Base-by-base conservation (phyloP, 2,113 vertebrate genomes). In the Ancistrus triradiatus region DNA sequence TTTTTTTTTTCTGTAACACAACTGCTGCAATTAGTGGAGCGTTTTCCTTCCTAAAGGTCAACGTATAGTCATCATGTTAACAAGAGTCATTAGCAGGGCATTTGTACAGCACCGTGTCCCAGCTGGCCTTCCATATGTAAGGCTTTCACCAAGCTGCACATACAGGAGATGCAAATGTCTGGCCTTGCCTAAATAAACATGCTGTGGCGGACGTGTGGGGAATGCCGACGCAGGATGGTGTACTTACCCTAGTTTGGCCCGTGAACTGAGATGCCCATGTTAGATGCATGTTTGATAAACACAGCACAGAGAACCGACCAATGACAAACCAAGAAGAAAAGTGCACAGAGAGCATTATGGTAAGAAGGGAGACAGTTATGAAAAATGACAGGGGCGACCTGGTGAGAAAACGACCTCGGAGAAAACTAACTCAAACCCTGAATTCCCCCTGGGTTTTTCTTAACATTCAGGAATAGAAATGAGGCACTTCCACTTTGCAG, bases 201-300 rank as follows among this genome's bases (percentile, higher is more conserved):
- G 65, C 56, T 71, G 53, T 68, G 68, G 73, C 64, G 57, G 66
- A 68, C 57, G 58, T 65, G 72, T 61, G 67, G 66, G 59, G 59
- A 72, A 70, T 66, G 64, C 63, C 51, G 51, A 59, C 52, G 42
- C 61, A 50, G 25, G 72, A 42, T 60, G 69, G 71, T 72, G 74
- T 77, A 81, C 79, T 81, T 76, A 81, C 79, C 79, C 79, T 67
- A 70, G 48, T 77, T 81, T 81, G 75, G 68, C 40, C 63, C 75
- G 75, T 75, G 77, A 75, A 76, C 79, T 81, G 78, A 77, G 70
- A 67, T 68, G 77, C 70, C 75, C 75, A 77, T 78, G 77, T 77
- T 74, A 78, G 79, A 81, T 78, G 79, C 79, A 81, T 81, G 79
- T 78, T 71, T 75, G 75, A 74, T 70, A 79, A 77, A 76, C 77